These are phyloP conservation scores for Drosophila tropicalis DNA, from an alignment of 1,140 invertebrate genomes.

Conservation along the genomic window DNA sequence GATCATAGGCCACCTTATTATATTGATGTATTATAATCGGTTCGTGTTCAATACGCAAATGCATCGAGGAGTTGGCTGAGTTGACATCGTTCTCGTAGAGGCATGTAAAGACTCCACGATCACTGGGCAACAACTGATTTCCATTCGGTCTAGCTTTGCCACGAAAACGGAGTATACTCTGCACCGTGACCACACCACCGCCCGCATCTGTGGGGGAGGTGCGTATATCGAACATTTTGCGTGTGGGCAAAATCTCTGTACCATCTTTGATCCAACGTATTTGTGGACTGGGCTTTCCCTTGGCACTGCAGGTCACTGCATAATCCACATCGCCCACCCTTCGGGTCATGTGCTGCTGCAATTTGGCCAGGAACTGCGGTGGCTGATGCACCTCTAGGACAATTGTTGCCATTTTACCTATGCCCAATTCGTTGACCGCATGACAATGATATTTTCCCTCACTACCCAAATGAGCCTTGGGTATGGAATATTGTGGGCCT, in stretches of 20 bases:
- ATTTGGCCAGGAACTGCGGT: conserved; percentile 91
- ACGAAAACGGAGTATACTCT: conserved; percentile 91
- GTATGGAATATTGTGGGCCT: conserved; percentile 92
- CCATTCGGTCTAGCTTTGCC: conserved; percentile 89
- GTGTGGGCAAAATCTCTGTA: conserved; percentile 89
- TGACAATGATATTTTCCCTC: conserved; percentile 95
- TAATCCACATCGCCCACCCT: conserved; percentile 92
- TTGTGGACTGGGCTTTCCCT: conserved; percentile 92
- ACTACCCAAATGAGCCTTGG: conserved; percentile 90
- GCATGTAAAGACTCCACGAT: conserved; percentile 94
- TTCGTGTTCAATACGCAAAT: conserved; percentile 94
- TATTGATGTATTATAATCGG: conserved; percentile 93
- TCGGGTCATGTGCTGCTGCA: conserved; percentile 91
- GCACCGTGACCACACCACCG: conserved; percentile 90
- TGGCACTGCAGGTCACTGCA: conserved; percentile 91
- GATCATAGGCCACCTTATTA: conserved; percentile 94
- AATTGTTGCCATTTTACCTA: conserved; percentile 91
- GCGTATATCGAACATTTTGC: conserved; percentile 90
- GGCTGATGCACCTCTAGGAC: conserved; percentile 93
- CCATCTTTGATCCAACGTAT: conserved; percentile 95
- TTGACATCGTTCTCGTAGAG: conserved; percentile 95
- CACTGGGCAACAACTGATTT: conserved; percentile 91
- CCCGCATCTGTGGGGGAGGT: conserved; percentile 89
- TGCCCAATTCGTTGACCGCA: conserved; percentile 94
- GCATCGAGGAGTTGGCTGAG: conserved; percentile 92